These are phyloP conservation scores for Hyphantria cunea DNA, from an alignment of 1,140 invertebrate genomes.

Conservation along the genomic window DNA sequence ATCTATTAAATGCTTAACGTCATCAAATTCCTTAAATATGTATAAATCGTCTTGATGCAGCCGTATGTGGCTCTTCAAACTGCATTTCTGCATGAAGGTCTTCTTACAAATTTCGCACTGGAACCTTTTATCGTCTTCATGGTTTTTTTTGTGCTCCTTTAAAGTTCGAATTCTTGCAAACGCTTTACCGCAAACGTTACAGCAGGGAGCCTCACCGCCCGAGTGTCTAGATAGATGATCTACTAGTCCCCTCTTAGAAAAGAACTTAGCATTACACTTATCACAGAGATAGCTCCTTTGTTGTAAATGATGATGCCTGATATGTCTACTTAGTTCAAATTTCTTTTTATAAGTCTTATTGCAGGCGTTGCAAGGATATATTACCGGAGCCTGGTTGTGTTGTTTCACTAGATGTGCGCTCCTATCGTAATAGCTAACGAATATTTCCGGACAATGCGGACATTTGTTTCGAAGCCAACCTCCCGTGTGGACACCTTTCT, in stretches of 20 bases:
- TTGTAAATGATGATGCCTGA: constrained; percentile 75
- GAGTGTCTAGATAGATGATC: constrained; percentile 69
- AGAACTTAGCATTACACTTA: constrained; percentile 76
- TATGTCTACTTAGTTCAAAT: constrained; percentile 70
- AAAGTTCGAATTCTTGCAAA: constrained; percentile 89
- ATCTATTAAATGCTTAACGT: constrained; percentile 72
- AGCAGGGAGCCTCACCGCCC: constrained; percentile 81
- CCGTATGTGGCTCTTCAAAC: constrained; percentile 76
- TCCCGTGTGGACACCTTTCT: constrained; percentile 68
- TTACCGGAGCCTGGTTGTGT: constrained; percentile 63
- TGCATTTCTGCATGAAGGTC: constrained; percentile 83
- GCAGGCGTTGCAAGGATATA: constrained; percentile 78
- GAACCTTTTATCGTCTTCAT: constrained; percentile 84
- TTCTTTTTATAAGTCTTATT: constrained; percentile 75
- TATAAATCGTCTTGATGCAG: constrained; percentile 79
- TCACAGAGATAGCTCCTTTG: constrained; percentile 74
- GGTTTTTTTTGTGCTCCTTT: constrained; percentile 85
- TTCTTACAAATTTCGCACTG: constrained; percentile 85
- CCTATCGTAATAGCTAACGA: constrained; percentile 74
- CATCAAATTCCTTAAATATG: constrained; percentile 77
- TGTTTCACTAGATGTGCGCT: constrained; percentile 72
- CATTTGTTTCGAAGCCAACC: constrained; percentile 77
- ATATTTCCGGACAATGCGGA: constrained; percentile 75
- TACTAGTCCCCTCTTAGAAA: constrained; percentile 71
- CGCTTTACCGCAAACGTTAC: constrained; percentile 88